Conservation (phyloP, 2,113 vertebrate species). For the Gopherus evgoodei region DNA sequence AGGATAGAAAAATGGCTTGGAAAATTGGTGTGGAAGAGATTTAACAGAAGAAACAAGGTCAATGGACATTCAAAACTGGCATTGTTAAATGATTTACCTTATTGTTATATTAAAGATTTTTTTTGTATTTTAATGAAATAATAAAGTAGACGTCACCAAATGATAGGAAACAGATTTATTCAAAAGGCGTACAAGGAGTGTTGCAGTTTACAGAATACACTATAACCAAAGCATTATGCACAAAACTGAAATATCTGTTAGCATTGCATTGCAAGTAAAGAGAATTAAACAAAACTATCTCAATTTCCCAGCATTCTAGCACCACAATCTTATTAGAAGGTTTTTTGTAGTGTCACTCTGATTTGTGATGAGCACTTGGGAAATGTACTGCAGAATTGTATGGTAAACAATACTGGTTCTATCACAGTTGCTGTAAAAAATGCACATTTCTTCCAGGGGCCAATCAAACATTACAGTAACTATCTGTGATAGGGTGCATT, state of each 20-base stretch:
- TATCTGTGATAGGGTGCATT: no score
- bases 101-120: no score
- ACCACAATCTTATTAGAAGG: neutral
- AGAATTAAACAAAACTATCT: accelerated
- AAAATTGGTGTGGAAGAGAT: no score
- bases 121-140: no score
- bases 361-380: neutral
- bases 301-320: neutral
- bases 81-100: no score
- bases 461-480: neutral
- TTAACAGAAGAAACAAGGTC: no score
- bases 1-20: no score
- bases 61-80: no score
- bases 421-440: neutral
- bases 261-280: neutral
- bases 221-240: neutral
- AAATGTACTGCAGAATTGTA: neutral
- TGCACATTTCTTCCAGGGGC: neutral
- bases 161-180: neutral
- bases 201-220: neutral
- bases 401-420: neutral
- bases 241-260: neutral
- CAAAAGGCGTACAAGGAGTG: neutral
- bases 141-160: no score
- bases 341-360: no score